These are phyloP conservation scores for Malurus elegans DNA, from an alignment of 2,113 vertebrate species.

Conservation along the genomic window DNA sequence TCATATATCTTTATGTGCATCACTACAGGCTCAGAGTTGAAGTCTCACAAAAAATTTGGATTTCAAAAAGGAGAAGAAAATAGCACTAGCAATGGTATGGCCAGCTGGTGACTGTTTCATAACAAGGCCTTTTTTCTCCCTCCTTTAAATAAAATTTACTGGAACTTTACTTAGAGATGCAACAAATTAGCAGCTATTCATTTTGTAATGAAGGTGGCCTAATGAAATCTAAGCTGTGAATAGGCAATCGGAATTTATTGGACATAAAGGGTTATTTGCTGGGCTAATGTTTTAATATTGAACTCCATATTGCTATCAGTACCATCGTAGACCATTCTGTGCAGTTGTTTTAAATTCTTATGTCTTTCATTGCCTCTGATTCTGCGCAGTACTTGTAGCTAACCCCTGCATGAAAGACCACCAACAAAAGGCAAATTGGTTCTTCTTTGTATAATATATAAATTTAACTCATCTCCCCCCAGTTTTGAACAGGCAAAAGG, in stretches of 20 bases:
- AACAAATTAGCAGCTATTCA: conserved; percentile 78
- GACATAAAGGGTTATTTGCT: conserved; percentile 64
- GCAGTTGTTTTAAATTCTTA: neutral
- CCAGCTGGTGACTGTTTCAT: conserved; percentile 69
- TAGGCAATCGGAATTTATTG: conserved; percentile 76
- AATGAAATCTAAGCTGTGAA: conserved; percentile 68
- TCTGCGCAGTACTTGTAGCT: neutral
- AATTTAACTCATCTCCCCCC: neutral
- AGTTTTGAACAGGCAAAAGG: neutral
- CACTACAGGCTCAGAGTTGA: neutral
- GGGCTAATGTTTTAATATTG: conserved; percentile 69
- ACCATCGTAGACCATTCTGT: neutral
- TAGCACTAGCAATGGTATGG: conserved; percentile 25
- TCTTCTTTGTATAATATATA: neutral
- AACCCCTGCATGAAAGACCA: neutral
- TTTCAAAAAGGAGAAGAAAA: conserved; percentile 66
- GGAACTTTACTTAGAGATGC: conserved; percentile 71
- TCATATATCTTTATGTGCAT: neutral
- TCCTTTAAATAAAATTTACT: conserved; percentile 57
- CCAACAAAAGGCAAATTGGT: neutral
- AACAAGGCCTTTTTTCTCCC: conserved; percentile 45
- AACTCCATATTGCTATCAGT: conserved; percentile 38
- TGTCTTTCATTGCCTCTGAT: neutral
- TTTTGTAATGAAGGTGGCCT: conserved; percentile 71
- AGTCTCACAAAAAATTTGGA: conserved; percentile 21